phyloP scores from a whole-genome alignment of 1,140 invertebrate genomes.

The Temnothorax curvispinosus region DNA sequence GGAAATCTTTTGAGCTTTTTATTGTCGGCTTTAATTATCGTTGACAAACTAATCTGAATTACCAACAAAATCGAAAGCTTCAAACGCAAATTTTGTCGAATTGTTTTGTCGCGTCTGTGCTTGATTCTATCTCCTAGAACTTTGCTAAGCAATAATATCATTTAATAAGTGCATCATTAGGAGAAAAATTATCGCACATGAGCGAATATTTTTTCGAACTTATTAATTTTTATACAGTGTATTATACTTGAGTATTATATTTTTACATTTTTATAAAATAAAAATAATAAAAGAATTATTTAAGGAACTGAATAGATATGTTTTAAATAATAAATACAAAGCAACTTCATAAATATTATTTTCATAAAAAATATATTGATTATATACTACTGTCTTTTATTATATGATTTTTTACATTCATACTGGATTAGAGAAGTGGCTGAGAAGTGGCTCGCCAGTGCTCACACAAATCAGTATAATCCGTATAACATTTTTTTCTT shows the following conservation, averaged over 20 bases:
- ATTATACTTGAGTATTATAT: neutral
- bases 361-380: no score
- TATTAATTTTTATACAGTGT: neutral
- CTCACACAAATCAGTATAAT: no score
- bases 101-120: neutral
- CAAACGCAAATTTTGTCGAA: no score
- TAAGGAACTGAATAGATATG: neutral
- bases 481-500: no score
- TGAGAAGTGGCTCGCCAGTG: no score
- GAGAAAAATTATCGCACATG: neutral
- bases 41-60: neutral
- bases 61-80: neutral
- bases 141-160: neutral
- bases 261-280: neutral
- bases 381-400: no score
- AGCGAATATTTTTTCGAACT: neutral
- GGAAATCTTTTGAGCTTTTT: neutral
- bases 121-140: neutral
- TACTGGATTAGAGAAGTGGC: no score
- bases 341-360: neutral
- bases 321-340: neutral
- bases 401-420: no score
- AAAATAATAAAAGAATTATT: neutral
- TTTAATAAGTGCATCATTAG: neutral
- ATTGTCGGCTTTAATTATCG: neutral